Percentiles rank a stretch among this genome's conserved stretches.
These are phyloP conservation scores for Galeruca laticollis DNA, from an alignment of 2,888 invertebrate genomes.

Conservation along the genomic window DNA sequence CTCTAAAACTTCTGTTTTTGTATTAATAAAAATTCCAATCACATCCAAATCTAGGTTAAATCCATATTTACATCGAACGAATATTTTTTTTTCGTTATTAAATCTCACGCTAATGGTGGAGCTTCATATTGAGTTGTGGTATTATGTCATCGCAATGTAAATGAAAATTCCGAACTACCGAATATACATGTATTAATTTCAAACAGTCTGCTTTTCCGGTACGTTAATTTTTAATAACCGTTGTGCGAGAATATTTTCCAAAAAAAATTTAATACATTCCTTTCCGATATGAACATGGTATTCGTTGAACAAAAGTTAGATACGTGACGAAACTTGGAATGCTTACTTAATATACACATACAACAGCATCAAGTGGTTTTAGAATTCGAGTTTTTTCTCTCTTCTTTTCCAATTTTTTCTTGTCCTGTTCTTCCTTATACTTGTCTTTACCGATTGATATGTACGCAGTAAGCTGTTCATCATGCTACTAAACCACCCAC, in stretches of 20 bases:
- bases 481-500: too few species aligned
- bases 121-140: conserved; percentile 4
- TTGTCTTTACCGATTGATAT: too few species aligned
- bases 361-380: too few species aligned
- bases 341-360: too few species aligned
- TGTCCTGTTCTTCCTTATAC: too few species aligned
- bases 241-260: neutral
- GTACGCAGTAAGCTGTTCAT: too few species aligned
- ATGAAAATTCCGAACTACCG: conserved; percentile 12
- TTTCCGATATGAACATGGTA: neutral
- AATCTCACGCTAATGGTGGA: neutral
- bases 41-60: neutral
- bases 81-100: neutral
- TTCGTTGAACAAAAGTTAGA: too few species aligned
- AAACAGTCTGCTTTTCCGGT: conserved; percentile 15
- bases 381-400: too few species aligned
- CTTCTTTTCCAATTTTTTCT: too few species aligned
- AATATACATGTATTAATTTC: conserved; percentile 4
- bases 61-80: conserved; percentile 1
- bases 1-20: neutral
- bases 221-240: conserved; percentile 29
- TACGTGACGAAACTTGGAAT: too few species aligned
- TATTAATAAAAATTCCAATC: neutral
- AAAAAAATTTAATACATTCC: too few species aligned
- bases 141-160: conserved; percentile 2